phyloP scores from a whole-genome alignment of 2,888 invertebrate species.

The Philereme transversata region DNA sequence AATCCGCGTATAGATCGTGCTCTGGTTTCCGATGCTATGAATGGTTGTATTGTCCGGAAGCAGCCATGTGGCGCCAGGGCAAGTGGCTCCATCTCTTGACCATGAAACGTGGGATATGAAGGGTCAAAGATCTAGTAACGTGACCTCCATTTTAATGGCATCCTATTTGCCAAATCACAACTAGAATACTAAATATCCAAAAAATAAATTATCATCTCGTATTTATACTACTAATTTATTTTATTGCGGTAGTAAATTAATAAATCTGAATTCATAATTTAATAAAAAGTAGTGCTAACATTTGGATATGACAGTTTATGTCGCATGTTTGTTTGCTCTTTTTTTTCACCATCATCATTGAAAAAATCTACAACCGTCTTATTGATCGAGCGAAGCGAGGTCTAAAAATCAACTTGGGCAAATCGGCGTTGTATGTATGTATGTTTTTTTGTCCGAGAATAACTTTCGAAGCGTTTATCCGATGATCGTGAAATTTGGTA shows the following conservation, averaged over 20 bases:
- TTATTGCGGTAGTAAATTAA: conserved; percentile 29
- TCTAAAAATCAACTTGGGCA: too few relatives aligned
- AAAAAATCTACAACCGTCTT: conserved; percentile 18
- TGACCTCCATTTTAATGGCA: conserved; percentile 61
- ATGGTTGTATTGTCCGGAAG: conserved; percentile 60
- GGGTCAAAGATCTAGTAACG: conserved; percentile 68
- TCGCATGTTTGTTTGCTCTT: conserved; percentile 3
- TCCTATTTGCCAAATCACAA: conserved; percentile 16
- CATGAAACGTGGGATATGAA: conserved; percentile 66
- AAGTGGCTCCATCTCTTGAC: conserved; percentile 61
- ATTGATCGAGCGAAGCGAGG: too few relatives aligned
- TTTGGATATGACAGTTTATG: conserved; percentile 19
- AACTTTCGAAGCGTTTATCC: too few relatives aligned
- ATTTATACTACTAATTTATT: conserved; percentile 22
- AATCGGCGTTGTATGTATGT: too few relatives aligned
- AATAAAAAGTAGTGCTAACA: conserved; percentile 22
- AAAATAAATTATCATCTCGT: conserved; percentile 20
- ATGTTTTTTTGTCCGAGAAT: too few relatives aligned
- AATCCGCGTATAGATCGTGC: conserved; percentile 52
- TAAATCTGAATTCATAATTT: conserved; percentile 33
- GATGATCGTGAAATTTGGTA: too few relatives aligned
- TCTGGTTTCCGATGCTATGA: conserved; percentile 58
- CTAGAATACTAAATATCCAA: conserved; percentile 17
- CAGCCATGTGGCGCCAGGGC: conserved; percentile 59
- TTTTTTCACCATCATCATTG: conserved; percentile 9